Base-by-base conservation (phyloP, 2,888 invertebrate species). In the Herminia tarsipennalis region DNA sequence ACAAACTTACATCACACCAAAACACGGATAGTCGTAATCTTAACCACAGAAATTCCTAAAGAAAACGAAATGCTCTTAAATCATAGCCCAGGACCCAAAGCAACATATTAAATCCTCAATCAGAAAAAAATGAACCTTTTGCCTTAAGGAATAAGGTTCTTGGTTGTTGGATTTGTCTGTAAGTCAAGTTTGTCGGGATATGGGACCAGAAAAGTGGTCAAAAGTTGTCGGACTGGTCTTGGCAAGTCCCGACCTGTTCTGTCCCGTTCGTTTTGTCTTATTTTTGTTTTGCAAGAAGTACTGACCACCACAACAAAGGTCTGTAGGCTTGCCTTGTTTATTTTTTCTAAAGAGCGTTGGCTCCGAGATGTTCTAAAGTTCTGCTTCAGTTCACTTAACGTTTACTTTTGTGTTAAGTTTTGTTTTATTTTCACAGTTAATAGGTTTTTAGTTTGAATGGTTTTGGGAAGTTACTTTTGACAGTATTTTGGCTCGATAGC, bases 291-390 rank as follows among this genome's bases (percentile, higher is more conserved):
- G 83, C 81, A 74, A 75, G 81, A 88, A 85, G 90, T 85, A 91
- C 90, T 91, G 90, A 91, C 90, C 90, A 91, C 83, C 83, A 89
- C 90, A 91, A 91, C 86, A 89, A 88, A 89, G 87, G 86, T 83
- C 73, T 71, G 80, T 83, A 78, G 85, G 81, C 73, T 68, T 73
- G 64, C 48, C 66, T 73, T 76, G 61, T 79, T 81, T 79, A 84
- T 86, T 85, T 63, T 56, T 53, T 45, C 34, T 50, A 73, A 66
- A 67, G 77, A 76, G 78, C 85, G 76, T 69, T 81, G 83, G 69
- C 81, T 80, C 60, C 62, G 53, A 74, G 75, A 67, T 62, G 47
- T 43, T 50, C 52, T 56, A 49, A 42, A 56, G 49, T 48, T 54
- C 43, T 56, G 45, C 46, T 51, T 49, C 43, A 41, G 49, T 43